Evolutionary conservation across 2,797 vertebrate genomes (phyloP), one percentile per base, ranked within the genome.

Genomic region (Mus spretus): DNA sequence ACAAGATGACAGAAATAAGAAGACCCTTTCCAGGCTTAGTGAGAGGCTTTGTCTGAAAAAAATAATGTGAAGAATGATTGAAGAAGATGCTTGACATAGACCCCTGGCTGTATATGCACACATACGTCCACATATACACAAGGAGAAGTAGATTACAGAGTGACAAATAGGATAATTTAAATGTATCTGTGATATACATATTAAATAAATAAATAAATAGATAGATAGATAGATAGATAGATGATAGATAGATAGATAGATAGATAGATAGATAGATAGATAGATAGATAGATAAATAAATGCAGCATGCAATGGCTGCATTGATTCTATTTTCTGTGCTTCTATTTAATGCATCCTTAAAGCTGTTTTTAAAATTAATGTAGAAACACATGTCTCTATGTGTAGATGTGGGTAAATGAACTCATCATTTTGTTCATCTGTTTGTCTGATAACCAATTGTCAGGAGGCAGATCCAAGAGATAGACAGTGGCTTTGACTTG

Each of bases 231-330:
- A 47, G n/a, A n/a, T n/a, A n/a, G n/a, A n/a, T n/a, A n/a, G n/a
- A n/a, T n/a, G n/a, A 50, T 89, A 79, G 63, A 77, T 44, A 90
- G 11, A 63, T 11, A 31, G 1, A 31, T 14, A 65, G 31, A 34
- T 19, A 95, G 92, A 93, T 37, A 63, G n/a, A n/a, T n/a, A n/a
- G n/a, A n/a, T n/a, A n/a, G n/a, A 50, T 89, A 79, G 63, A 77
- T 44, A 90, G 11, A 63, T 11, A 31, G 1, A 31, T 14, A 65
- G 31, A 34, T 19, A 95, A 92, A 93, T 37, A 63, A 9, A 72
- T 87, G 20, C 12, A 55, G 15, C 65, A 9, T 26, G 0, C 89
- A 47, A 14, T 94, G 40, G 59, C 40, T 79, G 1, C 50, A 74
- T 72, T 82, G 83, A 63, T 81, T 90, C 10, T 89, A 15, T 87